Evolutionary conservation across 64 coral and sea anemone genomes (phyloP).

Genomic region (Actinia equina): DNA sequence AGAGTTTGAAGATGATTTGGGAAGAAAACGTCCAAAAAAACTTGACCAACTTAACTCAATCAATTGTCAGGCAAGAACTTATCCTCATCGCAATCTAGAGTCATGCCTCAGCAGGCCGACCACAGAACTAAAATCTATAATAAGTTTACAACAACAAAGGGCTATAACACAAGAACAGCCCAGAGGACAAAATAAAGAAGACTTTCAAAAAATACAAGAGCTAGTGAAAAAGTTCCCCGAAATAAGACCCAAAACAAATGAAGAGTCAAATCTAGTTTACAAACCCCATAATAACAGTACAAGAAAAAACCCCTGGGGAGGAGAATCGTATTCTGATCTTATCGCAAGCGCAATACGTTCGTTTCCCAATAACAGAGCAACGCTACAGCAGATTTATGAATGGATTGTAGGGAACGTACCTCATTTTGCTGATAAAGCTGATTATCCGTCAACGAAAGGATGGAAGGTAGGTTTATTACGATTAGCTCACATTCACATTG

Average conservation of each 20-base stretch:
- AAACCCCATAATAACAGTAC: not conserved
- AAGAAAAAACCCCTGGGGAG: constrained; percentile 53
- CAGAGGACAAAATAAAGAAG: not conserved
- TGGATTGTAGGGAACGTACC: constrained; percentile 42
- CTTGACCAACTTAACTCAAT: too few species aligned
- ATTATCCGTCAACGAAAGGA: constrained; percentile 56
- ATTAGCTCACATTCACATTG: too few species aligned
- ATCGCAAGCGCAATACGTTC: constrained; percentile 53
- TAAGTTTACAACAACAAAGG: not conserved
- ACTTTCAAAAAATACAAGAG: not conserved
- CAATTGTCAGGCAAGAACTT: not conserved
- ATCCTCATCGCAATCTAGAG: not conserved
- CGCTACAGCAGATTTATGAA: constrained; percentile 53
- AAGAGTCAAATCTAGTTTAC: not conserved
- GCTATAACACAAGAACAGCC: not conserved
- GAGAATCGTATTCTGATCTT: constrained; percentile 57
- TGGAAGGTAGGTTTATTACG: constrained; percentile 52
- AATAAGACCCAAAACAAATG: not conserved
- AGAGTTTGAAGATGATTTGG: not conserved
- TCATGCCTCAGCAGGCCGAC: not conserved
- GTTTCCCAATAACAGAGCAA: constrained; percentile 36
- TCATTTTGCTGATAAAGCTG: constrained; percentile 53
- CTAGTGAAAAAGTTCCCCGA: not conserved
- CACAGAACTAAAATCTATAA: not conserved
- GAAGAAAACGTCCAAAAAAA: not conserved